Base-by-base conservation (phyloP, 2,113 vertebrate genomes). In the Gymnobelideus leadbeateri region DNA sequence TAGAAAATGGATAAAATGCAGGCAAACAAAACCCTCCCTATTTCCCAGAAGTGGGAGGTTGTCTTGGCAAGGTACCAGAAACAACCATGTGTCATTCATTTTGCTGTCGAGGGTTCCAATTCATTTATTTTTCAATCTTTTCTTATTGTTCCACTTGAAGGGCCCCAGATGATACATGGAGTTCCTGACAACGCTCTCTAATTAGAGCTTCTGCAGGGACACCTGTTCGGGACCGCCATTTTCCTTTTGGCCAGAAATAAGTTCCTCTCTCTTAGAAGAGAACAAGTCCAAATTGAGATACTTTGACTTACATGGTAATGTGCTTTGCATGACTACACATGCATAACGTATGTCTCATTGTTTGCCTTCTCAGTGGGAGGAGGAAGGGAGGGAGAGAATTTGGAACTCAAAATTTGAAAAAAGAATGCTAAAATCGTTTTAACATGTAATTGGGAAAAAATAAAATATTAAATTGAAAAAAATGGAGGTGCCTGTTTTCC, bases 1-100 rank as follows among this genome's bases (percentile, higher is more conserved):
- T 84, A 84, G 68, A 84, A 84, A 43, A 84, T 84, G 68, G 43
- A 84, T 84, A 84, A 84, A 84, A 43, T 84, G 5, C 68, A 43
- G 68, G n/a, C 37, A 84, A 95, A 54, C 61, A 93, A 55, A 90
- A 92, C 68, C 37, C 14, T 93, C 50, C 53, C 90, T 57, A 3
- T 84, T 94, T 84, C 46, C 90, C 9, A 7, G 26, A 23, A 92
- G 53, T 91, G 49, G 54, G n/a, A 92, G 51, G 47, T 49, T 52
- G 51, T 89, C 68, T 94, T 61, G 95, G 25, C 54, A 96, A 0
- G 31, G 53, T 49, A 90, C 47, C 91, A 92, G n/a, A 51, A 92
- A 68, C 23, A 61, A 37, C 19, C 37, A 49, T 46, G 50, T 51
- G 47, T 91, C 43, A 91, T 55, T 37, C 89, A 24, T 68, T 93